Conservation (phyloP, 92 coral and sea anemone genomes). For the Phenganax marumi region DNA sequence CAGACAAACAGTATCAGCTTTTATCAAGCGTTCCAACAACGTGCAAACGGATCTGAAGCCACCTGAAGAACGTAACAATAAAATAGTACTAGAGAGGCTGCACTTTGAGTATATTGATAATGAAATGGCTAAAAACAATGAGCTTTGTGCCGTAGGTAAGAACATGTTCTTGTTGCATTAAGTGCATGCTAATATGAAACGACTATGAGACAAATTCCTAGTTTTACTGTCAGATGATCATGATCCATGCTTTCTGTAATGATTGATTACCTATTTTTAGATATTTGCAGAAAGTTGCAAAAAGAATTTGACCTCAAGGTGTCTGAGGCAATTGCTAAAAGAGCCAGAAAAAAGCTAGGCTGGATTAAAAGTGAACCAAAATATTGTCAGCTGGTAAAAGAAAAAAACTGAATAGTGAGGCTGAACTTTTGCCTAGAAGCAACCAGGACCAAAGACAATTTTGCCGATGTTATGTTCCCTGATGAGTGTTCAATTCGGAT, state of each 20-base stretch:
- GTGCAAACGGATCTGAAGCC: neutral
- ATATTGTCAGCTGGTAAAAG: constrained; percentile 18
- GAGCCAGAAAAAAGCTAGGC: constrained; percentile 17
- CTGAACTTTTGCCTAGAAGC: constrained; percentile 8
- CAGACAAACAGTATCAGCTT: constrained; percentile 13
- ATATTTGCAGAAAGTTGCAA: constrained; percentile 8
- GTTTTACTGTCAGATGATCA: too few species aligned
- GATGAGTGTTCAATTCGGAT: constrained; percentile 41
- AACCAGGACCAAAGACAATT: neutral
- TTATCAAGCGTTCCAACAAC: constrained; percentile 15
- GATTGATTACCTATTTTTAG: constrained; percentile 20
- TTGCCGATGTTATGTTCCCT: constrained; percentile 23
- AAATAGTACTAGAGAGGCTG: constrained; percentile 5
- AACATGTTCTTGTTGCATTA: constrained; percentile 35
- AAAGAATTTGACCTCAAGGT: neutral
- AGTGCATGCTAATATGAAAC: neutral
- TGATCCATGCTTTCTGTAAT: constrained; percentile 16
- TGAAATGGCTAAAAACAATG: constrained; percentile 42
- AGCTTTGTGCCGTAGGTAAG: constrained; percentile 48
- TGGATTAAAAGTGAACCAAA: constrained; percentile 16
- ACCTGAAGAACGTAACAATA: neutral
- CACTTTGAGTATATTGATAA: constrained; percentile 15
- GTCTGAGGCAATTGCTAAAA: neutral
- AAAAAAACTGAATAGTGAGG: neutral
- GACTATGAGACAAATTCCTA: too few species aligned